Evolutionary conservation across 2,113 vertebrate genomes (phyloP).

Genomic region (Catharus minimus): DNA sequence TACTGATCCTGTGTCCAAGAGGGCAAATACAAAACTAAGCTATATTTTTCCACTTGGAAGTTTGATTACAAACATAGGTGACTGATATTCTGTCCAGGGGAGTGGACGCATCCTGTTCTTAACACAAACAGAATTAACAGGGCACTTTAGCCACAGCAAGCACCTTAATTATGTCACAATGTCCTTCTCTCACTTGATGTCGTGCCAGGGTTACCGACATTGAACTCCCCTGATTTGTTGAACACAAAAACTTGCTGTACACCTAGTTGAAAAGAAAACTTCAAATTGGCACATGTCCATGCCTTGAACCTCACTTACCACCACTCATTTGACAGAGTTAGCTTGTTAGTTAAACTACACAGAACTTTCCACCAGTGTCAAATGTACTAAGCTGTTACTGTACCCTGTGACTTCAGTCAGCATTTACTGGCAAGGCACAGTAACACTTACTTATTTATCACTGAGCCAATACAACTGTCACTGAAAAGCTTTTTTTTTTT

Average conservation of each 20-base stretch:
- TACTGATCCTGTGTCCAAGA: neutral
- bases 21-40: neutral
- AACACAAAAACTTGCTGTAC: neutral
- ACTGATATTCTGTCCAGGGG: neutral
- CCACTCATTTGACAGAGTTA: neutral
- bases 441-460: slow-evolving; percentile 9
- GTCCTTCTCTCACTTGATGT: neutral
- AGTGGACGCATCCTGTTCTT: neutral
- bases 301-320: neutral
- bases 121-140: neutral
- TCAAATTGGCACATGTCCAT: neutral
- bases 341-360: slow-evolving; percentile 32
- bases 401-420: neutral
- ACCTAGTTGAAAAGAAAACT: neutral
- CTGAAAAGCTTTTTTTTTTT: neutral
- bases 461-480: neutral
- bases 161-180: neutral
- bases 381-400: neutral
- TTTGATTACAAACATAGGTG: neutral
- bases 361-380: neutral
- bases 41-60: neutral
- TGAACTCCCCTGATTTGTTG: neutral
- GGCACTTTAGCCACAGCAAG: neutral
- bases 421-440: slow-evolving; percentile 9
- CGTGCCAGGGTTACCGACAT: neutral